Evolutionary conservation across 2,113 vertebrate species (phyloP).

Genomic region (Butorides virescens): DNA sequence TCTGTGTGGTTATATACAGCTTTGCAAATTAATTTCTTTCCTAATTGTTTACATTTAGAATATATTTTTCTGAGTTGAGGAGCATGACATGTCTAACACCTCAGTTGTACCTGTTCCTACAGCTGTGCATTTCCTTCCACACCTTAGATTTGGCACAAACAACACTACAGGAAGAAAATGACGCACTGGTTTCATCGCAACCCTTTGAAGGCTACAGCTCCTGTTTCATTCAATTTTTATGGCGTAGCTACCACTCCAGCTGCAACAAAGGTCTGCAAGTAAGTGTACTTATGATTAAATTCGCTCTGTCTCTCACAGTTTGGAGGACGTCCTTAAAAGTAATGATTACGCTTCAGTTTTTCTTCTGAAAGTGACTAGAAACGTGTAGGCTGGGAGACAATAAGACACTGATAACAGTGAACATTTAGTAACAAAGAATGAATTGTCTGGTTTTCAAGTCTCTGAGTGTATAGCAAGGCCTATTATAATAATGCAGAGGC

Average conservation of each 20-base stretch:
- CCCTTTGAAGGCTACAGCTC: slow-evolving; percentile 95
- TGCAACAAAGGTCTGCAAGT: slow-evolving; percentile 97
- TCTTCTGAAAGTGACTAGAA: not conserved
- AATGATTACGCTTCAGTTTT: not conserved
- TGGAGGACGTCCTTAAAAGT: not conserved
- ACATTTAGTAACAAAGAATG: not conserved
- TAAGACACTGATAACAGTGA: not conserved
- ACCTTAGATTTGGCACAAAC: not conserved
- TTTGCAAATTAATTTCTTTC: not conserved
- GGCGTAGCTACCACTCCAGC: slow-evolving; percentile 87
- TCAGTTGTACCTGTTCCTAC: slow-evolving; percentile 14
- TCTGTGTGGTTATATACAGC: not conserved
- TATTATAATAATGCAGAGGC: not conserved
- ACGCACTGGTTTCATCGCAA: slow-evolving; percentile 99
- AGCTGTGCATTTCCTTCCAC: not conserved
- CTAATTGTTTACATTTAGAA: not conserved
- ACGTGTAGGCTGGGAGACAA: not conserved
- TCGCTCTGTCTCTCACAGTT: not conserved
- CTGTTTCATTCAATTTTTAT: slow-evolving; percentile 91
- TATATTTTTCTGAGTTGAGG: not conserved
- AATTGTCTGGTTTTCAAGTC: not conserved
- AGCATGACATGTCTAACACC: not conserved
- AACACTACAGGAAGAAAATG: slow-evolving; percentile 75
- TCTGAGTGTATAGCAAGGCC: not conserved
- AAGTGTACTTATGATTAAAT: slow-evolving; percentile 49